Evolutionary conservation across 2,888 invertebrate genomes (phyloP), one percentile per base, ranked within the genome.

Genomic region (Laothoe populi): DNA sequence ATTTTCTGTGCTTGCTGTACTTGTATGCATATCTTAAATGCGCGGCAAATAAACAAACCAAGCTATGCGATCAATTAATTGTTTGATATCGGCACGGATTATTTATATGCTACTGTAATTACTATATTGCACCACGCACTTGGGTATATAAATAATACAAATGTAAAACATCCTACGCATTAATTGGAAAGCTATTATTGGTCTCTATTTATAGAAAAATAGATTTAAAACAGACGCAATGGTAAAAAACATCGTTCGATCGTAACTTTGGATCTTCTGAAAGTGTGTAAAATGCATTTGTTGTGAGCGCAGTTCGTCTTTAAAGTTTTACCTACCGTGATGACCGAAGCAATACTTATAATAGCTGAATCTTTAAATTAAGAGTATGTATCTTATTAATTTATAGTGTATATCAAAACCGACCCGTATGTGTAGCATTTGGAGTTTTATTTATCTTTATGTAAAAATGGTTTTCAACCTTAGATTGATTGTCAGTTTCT

Each of bases 151-250:
- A 19, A 16, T 53, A 49, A 2, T n/a, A 26, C n/a, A 19, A 26
- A 53, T 53, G 35, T 19, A 35, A 35, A 53, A 31, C 35, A 35
- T 53, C 31, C 35, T 35, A 53, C 53, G 53, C 53, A 35, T 19
- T 21, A 4, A 31, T 53, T 53, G 10, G 10, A 21, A 31, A 31
- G 10, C 35, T 53, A 53, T 53, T 53, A 53, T 53, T 35, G 35
- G 19, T 35, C 7, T 53, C 53, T 53, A 35, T 31, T 35, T 53
- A 53, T 35, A 53, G 53, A 16, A 19, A 53, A 19, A 4, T 2
- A 35, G 31, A 35, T 16, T 19, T 19, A 53, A 53, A 53, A 53
- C 19, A 31, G 31, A 31, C 11, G 35, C 7, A 8, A 16, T 8
- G n/a, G n/a, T 40, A 19, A 44, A 44, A 44, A 44, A 31, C 31